A percentile compares a stretch with the other conserved stretches of the same genome.
Evolutionary conservation across 2,888 invertebrate genomes (phyloP).

Genomic region (Tricholauxania praeusta): DNA sequence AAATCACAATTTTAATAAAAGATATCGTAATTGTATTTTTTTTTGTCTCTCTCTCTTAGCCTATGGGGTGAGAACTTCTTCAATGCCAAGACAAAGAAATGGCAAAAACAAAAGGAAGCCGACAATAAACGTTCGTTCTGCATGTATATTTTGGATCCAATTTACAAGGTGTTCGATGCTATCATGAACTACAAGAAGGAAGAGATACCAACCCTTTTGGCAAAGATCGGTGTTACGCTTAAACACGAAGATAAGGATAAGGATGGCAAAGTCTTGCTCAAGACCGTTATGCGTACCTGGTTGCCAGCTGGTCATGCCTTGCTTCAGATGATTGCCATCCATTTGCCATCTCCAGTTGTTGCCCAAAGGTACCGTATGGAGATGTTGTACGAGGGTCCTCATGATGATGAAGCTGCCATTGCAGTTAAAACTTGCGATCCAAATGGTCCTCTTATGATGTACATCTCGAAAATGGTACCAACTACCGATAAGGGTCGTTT

Average conservation of each 20-base stretch:
- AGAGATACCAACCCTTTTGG: constrained; percentile 87
- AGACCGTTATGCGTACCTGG: constrained; percentile 99
- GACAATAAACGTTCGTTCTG: constrained; percentile 98
- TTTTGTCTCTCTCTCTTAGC: constrained; percentile 52
- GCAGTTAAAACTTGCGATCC: constrained; percentile 95
- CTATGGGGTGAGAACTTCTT: constrained; percentile 99
- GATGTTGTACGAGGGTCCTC: constrained; percentile 99
- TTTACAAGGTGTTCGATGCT: constrained; percentile 90
- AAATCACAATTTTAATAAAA: background rate
- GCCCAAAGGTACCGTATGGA: constrained; percentile 99
- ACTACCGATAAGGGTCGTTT: constrained; percentile 99
- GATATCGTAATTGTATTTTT: background rate
- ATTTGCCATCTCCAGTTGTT: constrained; percentile 98
- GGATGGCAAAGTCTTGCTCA: constrained; percentile 95
- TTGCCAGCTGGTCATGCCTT: constrained; percentile 99
- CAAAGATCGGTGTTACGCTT: constrained; percentile 91
- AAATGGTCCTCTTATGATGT: constrained; percentile 99
- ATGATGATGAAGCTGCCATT: constrained; percentile 93
- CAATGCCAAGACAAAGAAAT: constrained; percentile 97
- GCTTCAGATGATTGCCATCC: constrained; percentile 99
- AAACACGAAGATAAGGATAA: constrained; percentile 96
- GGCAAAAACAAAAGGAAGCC: constrained; percentile 91
- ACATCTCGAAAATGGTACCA: constrained; percentile 99
- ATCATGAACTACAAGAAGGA: constrained; percentile 96
- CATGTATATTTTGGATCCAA: constrained; percentile 98